phyloP scores from a whole-genome alignment of 2,888 invertebrate genomes.

The Volucella inflata region DNA sequence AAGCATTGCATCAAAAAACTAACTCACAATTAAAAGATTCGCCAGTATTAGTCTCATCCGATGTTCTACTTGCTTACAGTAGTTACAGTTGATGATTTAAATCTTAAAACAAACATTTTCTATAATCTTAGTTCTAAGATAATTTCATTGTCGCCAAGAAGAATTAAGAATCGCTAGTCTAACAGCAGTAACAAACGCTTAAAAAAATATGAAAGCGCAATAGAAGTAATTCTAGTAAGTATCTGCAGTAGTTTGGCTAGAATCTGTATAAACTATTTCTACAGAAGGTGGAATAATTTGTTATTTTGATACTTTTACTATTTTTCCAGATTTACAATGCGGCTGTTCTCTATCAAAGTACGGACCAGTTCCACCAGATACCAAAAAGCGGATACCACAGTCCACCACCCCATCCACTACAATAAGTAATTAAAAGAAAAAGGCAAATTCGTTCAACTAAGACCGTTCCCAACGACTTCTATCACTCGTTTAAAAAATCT shows the following conservation, averaged over 20 bases:
- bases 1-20: too few species aligned
- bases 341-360: slow-evolving; percentile 82
- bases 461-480: neutral
- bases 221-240: too few species aligned
- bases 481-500: slow-evolving; percentile 4
- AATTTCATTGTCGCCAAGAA: too few species aligned
- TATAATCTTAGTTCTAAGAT: too few species aligned
- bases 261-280: slow-evolving; percentile 5
- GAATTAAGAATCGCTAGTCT: too few species aligned
- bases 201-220: too few species aligned
- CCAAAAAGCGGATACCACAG: neutral
- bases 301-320: slow-evolving; percentile 18
- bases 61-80: too few species aligned
- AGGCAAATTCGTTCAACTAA: neutral
- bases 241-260: slow-evolving; percentile 27
- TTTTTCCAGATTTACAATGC: slow-evolving; percentile 82
- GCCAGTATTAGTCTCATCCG: too few species aligned
- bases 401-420: neutral
- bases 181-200: too few species aligned
- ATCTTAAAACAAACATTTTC: too few species aligned
- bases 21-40: too few species aligned
- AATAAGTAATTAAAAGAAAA: slow-evolving; percentile 30
- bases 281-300: neutral
- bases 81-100: too few species aligned
- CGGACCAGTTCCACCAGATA: slow-evolving; percentile 82